phyloP scores from a whole-genome alignment of 2,113 vertebrate genomes.

The Thymallus thymallus region DNA sequence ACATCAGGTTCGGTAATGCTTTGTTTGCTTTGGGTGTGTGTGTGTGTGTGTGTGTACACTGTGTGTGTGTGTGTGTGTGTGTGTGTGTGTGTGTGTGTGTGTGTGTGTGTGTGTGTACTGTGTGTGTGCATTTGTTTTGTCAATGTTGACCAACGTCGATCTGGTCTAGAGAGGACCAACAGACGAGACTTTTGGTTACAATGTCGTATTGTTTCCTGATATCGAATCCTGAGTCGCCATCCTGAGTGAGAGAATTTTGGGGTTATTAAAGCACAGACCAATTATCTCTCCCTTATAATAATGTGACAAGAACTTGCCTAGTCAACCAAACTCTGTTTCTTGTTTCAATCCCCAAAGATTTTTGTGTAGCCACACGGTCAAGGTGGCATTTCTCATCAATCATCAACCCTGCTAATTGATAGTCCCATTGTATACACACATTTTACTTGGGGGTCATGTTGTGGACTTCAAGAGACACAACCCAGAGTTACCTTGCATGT shows the following conservation, averaged over 20 bases:
- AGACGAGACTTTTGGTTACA: not conserved
- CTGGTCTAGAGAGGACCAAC: not conserved
- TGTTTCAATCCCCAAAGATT: not conserved
- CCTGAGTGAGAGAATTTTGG: not conserved
- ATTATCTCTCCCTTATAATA: not conserved
- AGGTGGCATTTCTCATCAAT: not conserved
- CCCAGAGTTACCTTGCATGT: no score
- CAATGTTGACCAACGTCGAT: not conserved
- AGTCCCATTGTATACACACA: no score
- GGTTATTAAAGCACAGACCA: conserved; percentile 4
- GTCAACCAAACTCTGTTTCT: not conserved
- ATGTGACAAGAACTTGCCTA: not conserved
- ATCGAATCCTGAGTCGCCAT: not conserved
- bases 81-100: not conserved
- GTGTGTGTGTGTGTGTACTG: not conserved
- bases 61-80: not conserved
- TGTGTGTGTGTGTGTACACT: not conserved
- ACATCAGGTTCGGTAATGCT: not conserved
- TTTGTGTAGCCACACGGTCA: not conserved
- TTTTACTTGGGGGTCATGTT: no score
- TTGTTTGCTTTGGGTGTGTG: not conserved
- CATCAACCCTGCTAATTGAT: no score
- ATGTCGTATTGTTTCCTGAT: not conserved
- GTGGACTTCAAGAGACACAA: no score
- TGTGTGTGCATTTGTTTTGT: not conserved